These are phyloP conservation scores for Psittacara wagleri DNA, from an alignment of 2,113 vertebrate species.

Conservation along the genomic window DNA sequence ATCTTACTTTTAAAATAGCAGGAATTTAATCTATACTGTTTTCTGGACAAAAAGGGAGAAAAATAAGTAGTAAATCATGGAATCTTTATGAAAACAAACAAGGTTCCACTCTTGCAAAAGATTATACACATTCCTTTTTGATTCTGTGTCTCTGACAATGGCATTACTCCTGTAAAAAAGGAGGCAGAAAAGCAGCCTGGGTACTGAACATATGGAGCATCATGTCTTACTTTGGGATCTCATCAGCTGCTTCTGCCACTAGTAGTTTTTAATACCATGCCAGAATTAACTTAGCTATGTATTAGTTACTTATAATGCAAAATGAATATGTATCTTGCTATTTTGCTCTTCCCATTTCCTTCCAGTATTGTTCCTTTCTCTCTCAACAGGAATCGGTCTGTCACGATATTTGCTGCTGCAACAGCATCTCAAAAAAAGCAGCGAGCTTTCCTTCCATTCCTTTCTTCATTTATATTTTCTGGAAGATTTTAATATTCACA, in stretches of 20 bases:
- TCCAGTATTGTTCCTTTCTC: background rate
- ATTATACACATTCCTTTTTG: background rate
- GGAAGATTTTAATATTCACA: constrained; percentile 15
- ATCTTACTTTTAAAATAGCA: background rate
- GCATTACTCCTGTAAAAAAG: background rate
- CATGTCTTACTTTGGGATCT: background rate
- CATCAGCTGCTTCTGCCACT: background rate
- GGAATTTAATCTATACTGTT: background rate
- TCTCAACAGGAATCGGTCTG: background rate
- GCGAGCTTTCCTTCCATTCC: background rate
- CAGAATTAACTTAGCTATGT: background rate
- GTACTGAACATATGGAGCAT: background rate
- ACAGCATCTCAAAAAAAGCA: background rate
- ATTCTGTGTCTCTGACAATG: background rate
- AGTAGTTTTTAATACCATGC: background rate
- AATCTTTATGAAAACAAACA: constrained; percentile 5
- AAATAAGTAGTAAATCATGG: background rate
- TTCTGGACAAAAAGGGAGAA: background rate
- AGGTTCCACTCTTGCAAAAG: background rate
- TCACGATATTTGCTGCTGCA: background rate
- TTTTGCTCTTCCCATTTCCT: background rate
- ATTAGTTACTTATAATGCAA: background rate
- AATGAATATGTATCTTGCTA: background rate
- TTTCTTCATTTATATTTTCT: constrained; percentile 12
- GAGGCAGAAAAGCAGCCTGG: background rate